Base-by-base conservation (phyloP, 2,888 invertebrate species). In the Conchocele bisecta region DNA sequence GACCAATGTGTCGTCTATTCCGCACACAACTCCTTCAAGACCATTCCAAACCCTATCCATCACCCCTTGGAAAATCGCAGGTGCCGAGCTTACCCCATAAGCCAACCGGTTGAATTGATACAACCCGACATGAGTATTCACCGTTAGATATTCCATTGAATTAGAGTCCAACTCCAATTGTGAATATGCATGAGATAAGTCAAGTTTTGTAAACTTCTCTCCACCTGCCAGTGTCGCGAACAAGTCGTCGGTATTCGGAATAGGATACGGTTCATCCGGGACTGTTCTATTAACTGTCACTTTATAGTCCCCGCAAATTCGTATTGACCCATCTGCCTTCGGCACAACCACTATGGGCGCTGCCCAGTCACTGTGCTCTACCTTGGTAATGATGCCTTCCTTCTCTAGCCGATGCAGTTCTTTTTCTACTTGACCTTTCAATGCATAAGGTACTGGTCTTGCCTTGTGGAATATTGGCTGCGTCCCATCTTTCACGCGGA, bases 211-310 rank as follows among this genome's bases (percentile, higher is more conserved):
- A 48, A 78, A 80, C 33, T 70, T 65, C 37, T 74, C 9, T 15
- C 75, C 73, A n/a, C 72, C 63, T 15, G 70, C 64, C 15, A 73
- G 48, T 13, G 24, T 48, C 7, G 71, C 75, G 61, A 81, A 78
- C 58, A 72, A 61, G 51, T 72, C 65, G 1, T 76, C 72, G 1
- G 51, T 37, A 39, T 73, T 73, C 1, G 76, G 73, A 67, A 84
- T 54, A 60, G 63, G 64, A 67, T 77, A 67, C 41, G 83, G 80
- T 39, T 85, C 83, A 24, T 81, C 84, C 26, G 75, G 61, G n/a
- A 87, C 58, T 37, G 74, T 66, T n/a, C 59, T 66, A 64, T 84
- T 86, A 11, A 86, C 67, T 4, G 85, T 82, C 22, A 72, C 74
- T 44, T 74, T 74, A 50, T 67, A 81, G 39, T 76, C 76, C 11